Base-by-base conservation (phyloP, 2,888 invertebrate species). In the Apodemia hepburni region DNA sequence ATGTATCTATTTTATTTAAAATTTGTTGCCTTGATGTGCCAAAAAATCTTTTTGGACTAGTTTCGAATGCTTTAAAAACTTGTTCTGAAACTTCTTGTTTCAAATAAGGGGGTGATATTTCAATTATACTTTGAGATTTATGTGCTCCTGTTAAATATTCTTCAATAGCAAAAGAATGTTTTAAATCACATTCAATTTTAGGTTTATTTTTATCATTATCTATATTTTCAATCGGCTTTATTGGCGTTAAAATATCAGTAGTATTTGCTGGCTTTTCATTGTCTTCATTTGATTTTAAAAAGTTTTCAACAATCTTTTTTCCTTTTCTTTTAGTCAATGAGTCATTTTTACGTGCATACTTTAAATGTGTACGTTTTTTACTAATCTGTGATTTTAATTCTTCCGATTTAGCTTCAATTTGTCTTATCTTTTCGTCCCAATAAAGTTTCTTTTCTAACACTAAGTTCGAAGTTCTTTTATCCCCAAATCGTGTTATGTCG, bases 31-130 rank as follows among this genome's bases (percentile, higher is more conserved):
- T 79, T 58, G 90, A 91, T 38, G 90, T 90, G 1, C 90, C 91
- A 64, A 92, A 91, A 72, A 91, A 91, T 72, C 90, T 77, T 69
- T 89, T 92, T 9, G 91, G 91, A 68, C 90, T 91, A 17, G 89
- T 91, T 80, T 91, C 91, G 70, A 91, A 91, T 17, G 90, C 91
- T 77, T 85, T 88, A 61, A 86, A 90, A 9, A 91, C 81, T 77
- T 90, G 90, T 76, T 90, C 90, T 3, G 90, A 84, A 58, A 90
- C 67, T 75, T 91, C 90, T 71, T 84, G 87, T 74, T 84, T 90
- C 9, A 61, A 61, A 47, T 61, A 18, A 47, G 42, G 38, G 77
- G 54, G 54, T 27, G 54, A 54, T 54, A 54, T 54, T 6, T 54
- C 54, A 3, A 54, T 54, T 22, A 54, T 27, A 54, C 54, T 54